These are phyloP conservation scores for Listronotus bonariensis DNA, from an alignment of 1,140 invertebrate species.

Conservation along the genomic window DNA sequence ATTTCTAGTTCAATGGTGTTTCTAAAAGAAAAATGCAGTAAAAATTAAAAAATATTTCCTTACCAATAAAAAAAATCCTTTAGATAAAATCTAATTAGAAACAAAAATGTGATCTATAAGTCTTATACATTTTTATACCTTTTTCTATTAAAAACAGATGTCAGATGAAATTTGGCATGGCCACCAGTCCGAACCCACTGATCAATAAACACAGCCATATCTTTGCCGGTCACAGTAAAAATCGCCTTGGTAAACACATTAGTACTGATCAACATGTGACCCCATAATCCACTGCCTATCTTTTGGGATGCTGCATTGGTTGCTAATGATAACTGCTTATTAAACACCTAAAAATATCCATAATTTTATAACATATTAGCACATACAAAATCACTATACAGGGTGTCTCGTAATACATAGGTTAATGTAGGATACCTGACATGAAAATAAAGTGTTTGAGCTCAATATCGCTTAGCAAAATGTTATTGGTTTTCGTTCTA, in stretches of 20 bases:
- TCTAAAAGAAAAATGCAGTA: slow-evolving; percentile 55
- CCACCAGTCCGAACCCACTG: slow-evolving; percentile 97
- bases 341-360: slow-evolving; percentile 69
- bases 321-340: slow-evolving; percentile 94
- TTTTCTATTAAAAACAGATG: slow-evolving; percentile 95
- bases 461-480: too few relatives aligned
- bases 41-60: not conserved
- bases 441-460: too few relatives aligned
- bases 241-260: slow-evolving; percentile 94
- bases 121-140: slow-evolving; percentile 64
- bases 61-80: too few relatives aligned
- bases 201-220: slow-evolving; percentile 97
- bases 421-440: too few relatives aligned
- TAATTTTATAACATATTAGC: too few relatives aligned
- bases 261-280: slow-evolving; percentile 91
- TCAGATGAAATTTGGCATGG: slow-evolving; percentile 91
- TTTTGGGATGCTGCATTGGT: slow-evolving; percentile 86
- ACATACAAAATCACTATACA: too few relatives aligned
- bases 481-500: too few relatives aligned
- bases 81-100: too few relatives aligned
- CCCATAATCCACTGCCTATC: slow-evolving; percentile 82
- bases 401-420: too few relatives aligned
- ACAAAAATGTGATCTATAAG: too few relatives aligned
- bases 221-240: slow-evolving; percentile 97
- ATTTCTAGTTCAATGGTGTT: slow-evolving; percentile 98